Evolutionary conservation across 2,113 vertebrate genomes (phyloP).

Genomic region (Calidris pugnax): DNA sequence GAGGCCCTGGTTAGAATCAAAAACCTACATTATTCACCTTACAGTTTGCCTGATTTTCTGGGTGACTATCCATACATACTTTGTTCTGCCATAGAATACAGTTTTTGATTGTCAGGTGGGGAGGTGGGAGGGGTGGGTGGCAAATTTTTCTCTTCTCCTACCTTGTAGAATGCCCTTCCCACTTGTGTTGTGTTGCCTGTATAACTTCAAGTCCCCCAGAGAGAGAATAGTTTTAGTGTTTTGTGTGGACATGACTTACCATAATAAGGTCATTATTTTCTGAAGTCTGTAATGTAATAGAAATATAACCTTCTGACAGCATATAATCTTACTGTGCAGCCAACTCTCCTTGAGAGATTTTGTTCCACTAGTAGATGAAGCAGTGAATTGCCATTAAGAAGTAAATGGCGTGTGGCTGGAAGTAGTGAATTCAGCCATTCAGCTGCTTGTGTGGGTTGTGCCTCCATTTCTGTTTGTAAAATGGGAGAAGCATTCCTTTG

Average conservation of each 20-base stretch:
- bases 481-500: background rate
- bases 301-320: background rate
- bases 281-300: background rate
- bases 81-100: background rate
- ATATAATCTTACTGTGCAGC: background rate
- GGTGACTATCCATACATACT: background rate
- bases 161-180: background rate
- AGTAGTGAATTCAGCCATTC: background rate
- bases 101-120: background rate
- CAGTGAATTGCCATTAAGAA: background rate
- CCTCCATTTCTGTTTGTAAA: background rate
- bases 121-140: fast-evolving
- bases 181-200: background rate
- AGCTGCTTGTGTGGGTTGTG: background rate
- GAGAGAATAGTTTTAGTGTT: background rate
- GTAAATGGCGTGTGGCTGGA: background rate
- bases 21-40: background rate
- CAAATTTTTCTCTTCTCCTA: background rate
- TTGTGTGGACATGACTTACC: background rate
- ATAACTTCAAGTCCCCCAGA: background rate
- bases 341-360: background rate
- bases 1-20: background rate
- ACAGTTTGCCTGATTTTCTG: background rate
- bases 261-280: background rate
- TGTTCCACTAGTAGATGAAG: background rate